Percentiles rank a stretch among this genome's conserved stretches.
Evolutionary conservation across 2,797 vertebrate species (phyloP).

Genomic region (Parauchenoglanis ngamensis): DNA sequence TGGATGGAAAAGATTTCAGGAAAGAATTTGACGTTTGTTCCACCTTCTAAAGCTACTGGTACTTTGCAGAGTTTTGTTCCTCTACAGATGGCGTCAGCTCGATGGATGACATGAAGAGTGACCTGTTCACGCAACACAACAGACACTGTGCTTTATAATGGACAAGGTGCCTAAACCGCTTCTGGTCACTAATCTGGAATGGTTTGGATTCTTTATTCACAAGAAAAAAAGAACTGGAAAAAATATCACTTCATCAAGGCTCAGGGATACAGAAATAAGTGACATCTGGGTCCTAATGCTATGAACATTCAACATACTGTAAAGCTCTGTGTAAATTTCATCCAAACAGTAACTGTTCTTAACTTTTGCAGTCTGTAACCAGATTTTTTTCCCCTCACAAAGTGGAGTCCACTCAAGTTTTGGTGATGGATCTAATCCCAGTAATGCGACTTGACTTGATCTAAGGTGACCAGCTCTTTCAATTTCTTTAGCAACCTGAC

Average conservation of each 20-base stretch:
- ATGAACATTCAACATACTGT: background rate
- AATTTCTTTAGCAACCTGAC: background rate
- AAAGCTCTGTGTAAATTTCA: background rate
- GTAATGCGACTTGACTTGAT: background rate
- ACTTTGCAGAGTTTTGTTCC: constrained; percentile 1
- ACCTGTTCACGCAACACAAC: constrained; percentile 35
- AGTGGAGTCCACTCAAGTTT: background rate
- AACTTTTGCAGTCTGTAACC: background rate
- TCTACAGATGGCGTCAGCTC: constrained; percentile 20
- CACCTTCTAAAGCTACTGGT: constrained; percentile 1
- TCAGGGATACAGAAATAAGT: background rate
- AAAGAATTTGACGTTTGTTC: constrained; percentile 13
- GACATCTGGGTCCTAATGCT: background rate
- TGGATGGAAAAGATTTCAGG: background rate
- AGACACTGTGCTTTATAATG: background rate
- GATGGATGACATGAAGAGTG: constrained; percentile 13
- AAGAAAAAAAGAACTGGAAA: background rate
- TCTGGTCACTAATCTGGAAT: background rate
- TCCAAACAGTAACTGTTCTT: background rate
- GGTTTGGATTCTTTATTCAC: background rate
- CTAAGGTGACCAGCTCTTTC: background rate
- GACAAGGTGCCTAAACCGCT: background rate
- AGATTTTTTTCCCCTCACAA: background rate
- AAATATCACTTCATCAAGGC: background rate
- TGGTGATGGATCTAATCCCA: background rate